These are phyloP conservation scores for Pteronotus mesoamericanus DNA, from an alignment of 2,797 vertebrate species.

Conservation along the genomic window DNA sequence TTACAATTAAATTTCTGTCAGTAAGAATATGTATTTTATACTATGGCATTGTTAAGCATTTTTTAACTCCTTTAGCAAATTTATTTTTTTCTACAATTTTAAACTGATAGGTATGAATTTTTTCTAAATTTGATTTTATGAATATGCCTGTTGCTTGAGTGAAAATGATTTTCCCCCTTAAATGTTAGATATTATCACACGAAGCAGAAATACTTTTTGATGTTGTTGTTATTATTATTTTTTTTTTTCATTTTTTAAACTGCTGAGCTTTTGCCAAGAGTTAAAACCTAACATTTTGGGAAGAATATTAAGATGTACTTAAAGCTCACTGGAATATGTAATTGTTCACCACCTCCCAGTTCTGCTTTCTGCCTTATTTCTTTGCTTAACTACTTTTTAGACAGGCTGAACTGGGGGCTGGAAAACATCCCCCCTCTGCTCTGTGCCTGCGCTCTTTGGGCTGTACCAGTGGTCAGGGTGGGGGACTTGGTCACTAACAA, in stretches of 20 bases:
- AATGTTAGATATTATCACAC: background rate
- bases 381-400: background rate
- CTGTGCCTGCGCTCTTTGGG: background rate
- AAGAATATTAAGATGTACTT: background rate
- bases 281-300: background rate
- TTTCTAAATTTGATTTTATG: conserved; percentile 2
- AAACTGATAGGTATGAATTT: background rate
- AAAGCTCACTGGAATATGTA: background rate
- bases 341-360: background rate
- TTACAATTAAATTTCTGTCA: conserved; percentile 15
- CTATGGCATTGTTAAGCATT: background rate
- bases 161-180: background rate
- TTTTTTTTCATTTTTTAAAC: background rate
- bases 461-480: background rate
- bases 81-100: conserved; percentile 39
- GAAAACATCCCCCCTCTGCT: background rate
- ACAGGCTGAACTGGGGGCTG: too few relatives aligned
- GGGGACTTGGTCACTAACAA: background rate
- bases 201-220: background rate
- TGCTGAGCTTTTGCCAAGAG: background rate
- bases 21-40: background rate
- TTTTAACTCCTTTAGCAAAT: background rate
- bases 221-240: background rate
- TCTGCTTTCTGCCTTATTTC: background rate
- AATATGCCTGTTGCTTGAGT: background rate